Evolutionary conservation across 2,888 invertebrate genomes (phyloP), one percentile per base, ranked within the genome.

Genomic region (Sphecodes monilicornis): DNA sequence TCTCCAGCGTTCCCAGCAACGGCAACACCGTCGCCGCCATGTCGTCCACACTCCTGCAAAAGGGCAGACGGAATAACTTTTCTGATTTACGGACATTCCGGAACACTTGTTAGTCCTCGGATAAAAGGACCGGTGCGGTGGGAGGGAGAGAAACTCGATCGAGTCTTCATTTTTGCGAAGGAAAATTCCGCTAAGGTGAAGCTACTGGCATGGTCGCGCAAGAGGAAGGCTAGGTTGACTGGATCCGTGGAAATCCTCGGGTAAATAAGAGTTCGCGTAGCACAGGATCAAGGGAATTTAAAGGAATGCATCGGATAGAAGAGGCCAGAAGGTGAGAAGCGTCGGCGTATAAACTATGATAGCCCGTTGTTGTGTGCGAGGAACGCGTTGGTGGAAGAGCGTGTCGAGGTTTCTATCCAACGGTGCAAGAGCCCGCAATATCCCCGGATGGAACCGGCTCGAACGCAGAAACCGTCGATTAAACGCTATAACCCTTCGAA

Each of bases 1-100:
- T 82, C 86, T 75, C 22, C 78, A 78, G 70, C 76, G 32, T 82
- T 72, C 77, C 77, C 66, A 75, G 71, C 69, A 79, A 54, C 64
- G 22, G 57, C 80, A 75, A 76, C 76, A 50, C 69, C 76, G 76
- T 79, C 84, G 76, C n/a, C 54, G 71, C 74, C 85, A 3, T 66
- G 84, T 78, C 84, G 73, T 66, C 85, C 54, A 69, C 36, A 60
- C 50, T 66, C 75, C 68, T 54, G 60, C 72, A 29, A 54, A 78
- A 43, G 54, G 77, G 50, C 50, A n/a, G 81, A 74, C 70, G 81
- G 69, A 82, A 71, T 76, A 76, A 82, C 76, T 76, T 54, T 46
- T 57, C 68, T 76, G 71, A 66, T 83, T 68, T 82, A 46, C 66
- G 5, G 71, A 76, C 22, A 54, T 80, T 43, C 43, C 54, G 1